These are phyloP conservation scores for Pipistrellus pygmaeus DNA, from an alignment of 2,797 vertebrate genomes.

Conservation along the genomic window DNA sequence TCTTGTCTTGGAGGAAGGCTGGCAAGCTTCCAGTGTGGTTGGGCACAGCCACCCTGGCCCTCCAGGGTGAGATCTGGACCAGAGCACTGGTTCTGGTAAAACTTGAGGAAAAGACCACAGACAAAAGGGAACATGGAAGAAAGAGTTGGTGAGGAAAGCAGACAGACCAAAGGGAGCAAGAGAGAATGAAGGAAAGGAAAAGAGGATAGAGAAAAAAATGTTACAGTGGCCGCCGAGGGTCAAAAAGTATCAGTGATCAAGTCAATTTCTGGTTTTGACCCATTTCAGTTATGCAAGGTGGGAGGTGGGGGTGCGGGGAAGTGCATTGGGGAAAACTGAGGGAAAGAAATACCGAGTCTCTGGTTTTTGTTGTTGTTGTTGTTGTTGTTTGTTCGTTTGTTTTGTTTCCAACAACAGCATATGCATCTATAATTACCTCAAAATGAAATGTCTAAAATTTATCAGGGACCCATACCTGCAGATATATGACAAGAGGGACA, in stretches of 20 bases:
- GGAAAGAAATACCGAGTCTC: too few relatives aligned
- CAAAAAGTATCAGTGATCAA: neutral
- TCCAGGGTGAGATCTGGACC: neutral
- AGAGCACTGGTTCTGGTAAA: neutral
- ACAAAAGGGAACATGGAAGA: neutral
- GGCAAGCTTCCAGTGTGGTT: neutral
- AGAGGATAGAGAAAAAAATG: neutral
- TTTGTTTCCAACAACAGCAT: neutral
- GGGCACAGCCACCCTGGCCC: rapidly evolving
- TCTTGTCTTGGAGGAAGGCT: neutral
- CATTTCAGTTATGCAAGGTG: neutral
- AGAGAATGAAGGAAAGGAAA: neutral
- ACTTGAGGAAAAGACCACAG: neutral
- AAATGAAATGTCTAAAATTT: conserved; percentile 7
- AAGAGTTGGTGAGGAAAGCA: neutral
- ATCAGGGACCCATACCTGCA: neutral
- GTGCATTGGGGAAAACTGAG: rapidly evolving
- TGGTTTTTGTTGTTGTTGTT: too few relatives aligned
- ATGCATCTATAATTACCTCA: neutral
- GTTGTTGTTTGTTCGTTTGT: too few relatives aligned
- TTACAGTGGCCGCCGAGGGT: neutral
- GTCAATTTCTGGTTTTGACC: neutral
- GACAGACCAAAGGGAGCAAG: neutral
- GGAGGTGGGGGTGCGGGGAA: too few relatives aligned
- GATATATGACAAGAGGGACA: neutral